Evolutionary conservation across 2,113 vertebrate genomes (phyloP).

Genomic region (Bubo blakistoni): DNA sequence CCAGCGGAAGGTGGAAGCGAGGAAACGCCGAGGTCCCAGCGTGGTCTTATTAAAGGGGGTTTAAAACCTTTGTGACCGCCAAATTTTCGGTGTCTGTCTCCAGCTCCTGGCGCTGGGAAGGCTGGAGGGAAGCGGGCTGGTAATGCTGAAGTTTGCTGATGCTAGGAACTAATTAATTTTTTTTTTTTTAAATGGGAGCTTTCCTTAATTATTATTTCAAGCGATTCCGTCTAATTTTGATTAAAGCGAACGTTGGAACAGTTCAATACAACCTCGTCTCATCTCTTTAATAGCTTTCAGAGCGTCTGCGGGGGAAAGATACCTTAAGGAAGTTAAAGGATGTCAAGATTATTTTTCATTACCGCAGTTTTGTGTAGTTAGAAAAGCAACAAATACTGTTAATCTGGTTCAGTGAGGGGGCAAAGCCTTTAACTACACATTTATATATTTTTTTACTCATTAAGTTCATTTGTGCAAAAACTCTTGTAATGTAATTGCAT

Average conservation of each 20-base stretch:
- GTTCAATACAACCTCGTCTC: neutral
- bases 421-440: conserved; percentile 37
- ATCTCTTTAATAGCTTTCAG: conserved; percentile 42
- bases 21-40: neutral
- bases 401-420: conserved; percentile 64
- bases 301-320: conserved; percentile 31
- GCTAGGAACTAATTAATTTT: neutral
- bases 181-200: neutral
- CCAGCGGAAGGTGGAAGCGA: neutral
- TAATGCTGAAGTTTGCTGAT: neutral
- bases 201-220: conserved; percentile 13
- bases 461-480: conserved; percentile 43
- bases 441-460: conserved; percentile 13
- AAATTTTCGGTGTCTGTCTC: neutral
- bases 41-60: rapidly evolving
- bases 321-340: conserved; percentile 55
- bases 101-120: neutral
- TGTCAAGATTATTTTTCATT: conserved; percentile 67
- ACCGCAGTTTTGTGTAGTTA: conserved; percentile 26
- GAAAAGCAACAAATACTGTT: conserved; percentile 61
- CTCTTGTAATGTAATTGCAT: neutral
- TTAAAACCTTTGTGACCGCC: neutral
- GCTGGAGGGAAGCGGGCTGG: neutral
- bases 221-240: conserved; percentile 9
- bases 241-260: neutral